phyloP scores from a whole-genome alignment of 2,113 vertebrate genomes.

The Lepus americanus region DNA sequence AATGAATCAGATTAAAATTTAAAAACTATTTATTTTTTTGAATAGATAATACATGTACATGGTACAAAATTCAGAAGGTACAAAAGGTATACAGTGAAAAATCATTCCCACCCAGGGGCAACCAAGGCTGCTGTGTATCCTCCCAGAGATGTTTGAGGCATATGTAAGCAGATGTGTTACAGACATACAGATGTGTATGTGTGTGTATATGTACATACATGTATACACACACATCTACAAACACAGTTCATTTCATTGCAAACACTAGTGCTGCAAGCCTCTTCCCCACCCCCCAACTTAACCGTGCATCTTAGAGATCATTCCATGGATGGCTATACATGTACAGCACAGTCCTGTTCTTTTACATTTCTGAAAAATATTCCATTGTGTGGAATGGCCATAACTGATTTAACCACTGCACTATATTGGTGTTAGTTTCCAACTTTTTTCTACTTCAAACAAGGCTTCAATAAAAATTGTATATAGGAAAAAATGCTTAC shows the following conservation, averaged over 20 bases:
- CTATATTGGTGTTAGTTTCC: background rate
- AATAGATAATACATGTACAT: conserved; percentile 71
- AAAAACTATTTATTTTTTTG: conserved; percentile 70
- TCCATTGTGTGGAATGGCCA: background rate
- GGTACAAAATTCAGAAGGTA: conserved; percentile 76
- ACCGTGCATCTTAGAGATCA: background rate
- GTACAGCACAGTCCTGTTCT: background rate
- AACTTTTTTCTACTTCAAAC: conserved; percentile 23
- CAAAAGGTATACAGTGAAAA: conserved; percentile 72
- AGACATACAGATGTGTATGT: background rate
- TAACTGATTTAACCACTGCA: background rate
- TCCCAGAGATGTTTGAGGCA: background rate
- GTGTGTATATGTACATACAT: fast-evolving
- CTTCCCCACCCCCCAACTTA: background rate
- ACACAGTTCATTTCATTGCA: background rate
- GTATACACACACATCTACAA: background rate
- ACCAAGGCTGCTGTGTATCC: background rate
- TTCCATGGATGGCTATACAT: background rate
- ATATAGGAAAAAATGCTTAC: background rate
- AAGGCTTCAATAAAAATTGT: conserved; percentile 25
- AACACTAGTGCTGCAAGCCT: background rate
- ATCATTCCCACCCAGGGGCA: conserved; percentile 25
- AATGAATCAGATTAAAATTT: conserved; percentile 60
- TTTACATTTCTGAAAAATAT: conserved; percentile 3
- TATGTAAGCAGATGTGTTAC: background rate